phyloP scores from a whole-genome alignment of 2,797 vertebrate species.

The Peromyscus attwateri region DNA sequence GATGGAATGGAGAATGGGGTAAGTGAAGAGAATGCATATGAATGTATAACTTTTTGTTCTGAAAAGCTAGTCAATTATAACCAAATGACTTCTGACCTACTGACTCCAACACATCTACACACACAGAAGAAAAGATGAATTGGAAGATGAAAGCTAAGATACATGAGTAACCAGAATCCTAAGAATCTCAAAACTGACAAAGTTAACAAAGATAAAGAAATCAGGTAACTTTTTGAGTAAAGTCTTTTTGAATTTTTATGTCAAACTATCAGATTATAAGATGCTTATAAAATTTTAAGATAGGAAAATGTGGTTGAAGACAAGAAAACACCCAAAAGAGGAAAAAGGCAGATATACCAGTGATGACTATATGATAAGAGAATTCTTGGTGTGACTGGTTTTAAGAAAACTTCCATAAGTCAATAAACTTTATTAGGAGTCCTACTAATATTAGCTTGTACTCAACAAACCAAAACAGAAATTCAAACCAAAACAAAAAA shows the following conservation, averaged over 20 bases:
- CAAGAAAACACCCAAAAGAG: conserved; percentile 4
- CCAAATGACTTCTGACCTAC: conserved; percentile 2
- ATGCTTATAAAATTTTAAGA: conserved; percentile 42
- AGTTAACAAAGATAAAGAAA: conserved; percentile 5
- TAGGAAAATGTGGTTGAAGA: neutral
- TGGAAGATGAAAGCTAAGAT: conserved; percentile 36
- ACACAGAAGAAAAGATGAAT: neutral
- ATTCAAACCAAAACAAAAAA: neutral
- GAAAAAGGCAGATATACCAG: neutral
- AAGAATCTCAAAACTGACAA: conserved; percentile 6
- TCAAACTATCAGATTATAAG: neutral
- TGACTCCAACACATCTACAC: neutral
- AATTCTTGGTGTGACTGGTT: neutral
- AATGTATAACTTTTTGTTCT: neutral
- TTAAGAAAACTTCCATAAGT: conserved; percentile 6
- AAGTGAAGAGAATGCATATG: neutral
- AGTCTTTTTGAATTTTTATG: neutral
- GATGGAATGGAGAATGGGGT: too few species aligned
- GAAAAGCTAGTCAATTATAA: neutral
- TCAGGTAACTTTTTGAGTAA: conserved; percentile 10
- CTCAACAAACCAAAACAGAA: conserved; percentile 9
- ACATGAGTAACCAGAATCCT: neutral
- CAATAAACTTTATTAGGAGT: conserved; percentile 1
- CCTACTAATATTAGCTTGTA: neutral
- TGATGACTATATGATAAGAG: neutral